phyloP scores from a whole-genome alignment of 2,113 vertebrate species.

The Hiodon tergisus region DNA sequence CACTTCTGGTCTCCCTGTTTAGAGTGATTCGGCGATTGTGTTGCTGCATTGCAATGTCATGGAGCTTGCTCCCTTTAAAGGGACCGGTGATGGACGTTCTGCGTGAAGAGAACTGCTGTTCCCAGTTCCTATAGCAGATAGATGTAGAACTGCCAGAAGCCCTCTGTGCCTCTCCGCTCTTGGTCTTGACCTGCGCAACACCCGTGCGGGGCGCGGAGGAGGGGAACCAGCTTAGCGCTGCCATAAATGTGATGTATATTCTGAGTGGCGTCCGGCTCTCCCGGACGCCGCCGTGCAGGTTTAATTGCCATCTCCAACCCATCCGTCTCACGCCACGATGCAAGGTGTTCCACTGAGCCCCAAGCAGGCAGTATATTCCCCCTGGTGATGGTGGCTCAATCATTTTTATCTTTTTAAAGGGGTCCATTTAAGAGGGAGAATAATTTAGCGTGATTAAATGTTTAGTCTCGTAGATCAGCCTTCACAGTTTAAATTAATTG shows the following conservation, averaged over 20 bases:
- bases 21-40: not conserved
- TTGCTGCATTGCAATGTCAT: not conserved
- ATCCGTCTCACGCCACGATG: not conserved
- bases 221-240: not conserved
- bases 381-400: constrained; percentile 19
- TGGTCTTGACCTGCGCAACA: too few relatives aligned
- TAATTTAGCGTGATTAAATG: constrained; percentile 39
- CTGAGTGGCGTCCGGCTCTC: not conserved
- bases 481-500: constrained; percentile 30
- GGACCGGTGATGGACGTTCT: too few relatives aligned
- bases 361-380: not conserved
- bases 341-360: not conserved
- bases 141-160: too few relatives aligned
- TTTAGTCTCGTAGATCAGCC: constrained; percentile 17
- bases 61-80: too few relatives aligned
- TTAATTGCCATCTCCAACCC: not conserved
- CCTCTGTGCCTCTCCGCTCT: too few relatives aligned
- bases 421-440: constrained; percentile 32
- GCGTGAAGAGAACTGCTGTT: not conserved
- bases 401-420: constrained; percentile 34
- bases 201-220: too few relatives aligned
- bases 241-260: not conserved
- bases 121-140: not conserved
- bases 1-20: too few relatives aligned
- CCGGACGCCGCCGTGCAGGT: not conserved